These are phyloP conservation scores for Perca schrenkii DNA, from an alignment of 2,113 vertebrate species.

Conservation along the genomic window DNA sequence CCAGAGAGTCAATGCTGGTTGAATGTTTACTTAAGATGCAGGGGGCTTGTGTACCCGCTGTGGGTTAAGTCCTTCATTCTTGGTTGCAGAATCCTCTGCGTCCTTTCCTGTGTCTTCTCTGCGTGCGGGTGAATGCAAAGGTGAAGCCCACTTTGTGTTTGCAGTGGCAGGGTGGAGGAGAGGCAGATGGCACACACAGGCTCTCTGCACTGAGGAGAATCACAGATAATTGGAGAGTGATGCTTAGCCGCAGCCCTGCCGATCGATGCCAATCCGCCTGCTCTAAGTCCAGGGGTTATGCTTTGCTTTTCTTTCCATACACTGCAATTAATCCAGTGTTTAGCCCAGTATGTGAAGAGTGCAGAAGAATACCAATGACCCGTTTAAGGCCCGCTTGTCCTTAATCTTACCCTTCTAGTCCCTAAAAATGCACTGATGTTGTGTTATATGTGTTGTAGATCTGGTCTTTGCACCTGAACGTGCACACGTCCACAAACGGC, in stretches of 20 bases:
- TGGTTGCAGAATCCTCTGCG: constrained; percentile 5
- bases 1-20: neutral
- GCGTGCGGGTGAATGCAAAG: constrained; percentile 63
- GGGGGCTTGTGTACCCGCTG: neutral
- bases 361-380: constrained; percentile 83
- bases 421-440: constrained; percentile 45
- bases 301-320: constrained; percentile 82
- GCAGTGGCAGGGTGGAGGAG: constrained; percentile 59
- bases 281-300: constrained; percentile 78
- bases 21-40: constrained; percentile 9
- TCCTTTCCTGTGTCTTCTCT: constrained; percentile 26
- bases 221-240: constrained; percentile 81
- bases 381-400: constrained; percentile 69
- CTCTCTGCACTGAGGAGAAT: constrained; percentile 77
- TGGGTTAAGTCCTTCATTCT: constrained; percentile 41
- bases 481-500: constrained; percentile 18
- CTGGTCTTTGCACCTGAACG: neutral
- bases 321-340: constrained; percentile 81
- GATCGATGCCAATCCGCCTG: constrained; percentile 81
- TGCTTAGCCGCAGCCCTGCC: constrained; percentile 75
- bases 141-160: constrained; percentile 73
- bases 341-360: constrained; percentile 71
- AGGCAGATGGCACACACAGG: constrained; percentile 76
- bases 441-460: neutral
- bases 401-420: constrained; percentile 61